Percentiles rank a stretch among this genome's conserved stretches.
phyloP scores from a whole-genome alignment of 37 sponge, comb jelly and placozoan species.

The Hexactinellida sp. region DNA sequence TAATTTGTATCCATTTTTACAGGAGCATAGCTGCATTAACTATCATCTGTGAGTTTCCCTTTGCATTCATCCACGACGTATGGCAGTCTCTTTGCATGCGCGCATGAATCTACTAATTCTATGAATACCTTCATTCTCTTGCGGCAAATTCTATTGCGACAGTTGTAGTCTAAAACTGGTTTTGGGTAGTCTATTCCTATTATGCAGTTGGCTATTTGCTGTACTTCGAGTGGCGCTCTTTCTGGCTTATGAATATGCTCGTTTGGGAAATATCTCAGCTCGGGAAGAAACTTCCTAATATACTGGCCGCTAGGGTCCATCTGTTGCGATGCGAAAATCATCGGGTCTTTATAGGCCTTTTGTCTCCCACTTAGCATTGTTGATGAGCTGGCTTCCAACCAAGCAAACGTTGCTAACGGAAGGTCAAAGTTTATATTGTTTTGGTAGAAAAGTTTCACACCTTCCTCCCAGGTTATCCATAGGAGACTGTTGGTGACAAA shows the following conservation, averaged over 20 bases:
- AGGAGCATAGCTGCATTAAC: no score
- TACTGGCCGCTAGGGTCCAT: conserved; percentile 60
- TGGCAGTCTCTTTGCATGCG: background rate
- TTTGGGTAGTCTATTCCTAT: conserved; percentile 74
- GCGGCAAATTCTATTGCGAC: background rate
- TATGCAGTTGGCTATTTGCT: conserved; percentile 54
- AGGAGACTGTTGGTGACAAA: conserved; percentile 74
- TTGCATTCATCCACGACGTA: background rate
- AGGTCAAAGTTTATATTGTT: conserved; percentile 71
- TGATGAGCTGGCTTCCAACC: conserved; percentile 73
- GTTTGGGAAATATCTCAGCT: conserved; percentile 46
- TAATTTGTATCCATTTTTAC: no score
- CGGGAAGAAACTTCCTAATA: conserved; percentile 59
- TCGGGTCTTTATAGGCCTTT: background rate
- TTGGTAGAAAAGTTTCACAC: conserved; percentile 65
- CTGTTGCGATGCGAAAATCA: conserved; percentile 51
- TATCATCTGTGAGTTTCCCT: background rate
- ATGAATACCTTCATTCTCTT: background rate
- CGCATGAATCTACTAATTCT: background rate
- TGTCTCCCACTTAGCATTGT: conserved; percentile 20
- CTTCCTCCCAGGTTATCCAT: conserved; percentile 70
- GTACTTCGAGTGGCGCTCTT: conserved; percentile 56
- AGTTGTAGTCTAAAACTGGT: conserved; percentile 33
- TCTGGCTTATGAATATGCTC: conserved; percentile 77
- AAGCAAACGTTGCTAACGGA: conserved; percentile 59